Evolutionary conservation across 2,113 vertebrate genomes (phyloP).

Genomic region (Bettongia penicillata): DNA sequence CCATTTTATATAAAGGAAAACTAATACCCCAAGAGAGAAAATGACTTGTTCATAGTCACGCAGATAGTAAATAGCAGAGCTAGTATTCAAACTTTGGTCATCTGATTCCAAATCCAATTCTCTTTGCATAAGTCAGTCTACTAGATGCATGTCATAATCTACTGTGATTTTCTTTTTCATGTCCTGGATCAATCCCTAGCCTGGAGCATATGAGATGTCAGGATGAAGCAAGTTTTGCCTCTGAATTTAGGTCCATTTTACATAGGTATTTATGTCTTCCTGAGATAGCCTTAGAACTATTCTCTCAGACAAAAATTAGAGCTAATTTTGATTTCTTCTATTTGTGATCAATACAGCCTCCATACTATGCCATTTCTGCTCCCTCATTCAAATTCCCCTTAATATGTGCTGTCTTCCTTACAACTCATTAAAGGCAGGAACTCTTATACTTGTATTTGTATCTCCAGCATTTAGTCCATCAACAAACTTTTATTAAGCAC

Average conservation of each 20-base stretch:
- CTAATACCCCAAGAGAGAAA: not conserved
- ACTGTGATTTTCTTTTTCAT: not conserved
- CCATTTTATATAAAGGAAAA: not conserved
- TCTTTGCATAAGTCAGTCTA: not conserved
- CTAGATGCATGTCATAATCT: not conserved
- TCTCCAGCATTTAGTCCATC: not conserved
- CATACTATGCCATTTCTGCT: not conserved
- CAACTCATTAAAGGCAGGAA: not conserved
- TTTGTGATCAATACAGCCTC: not conserved
- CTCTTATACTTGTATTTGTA: not conserved
- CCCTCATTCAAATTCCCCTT: not conserved
- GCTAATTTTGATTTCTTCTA: not conserved
- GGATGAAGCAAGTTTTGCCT: not conserved
- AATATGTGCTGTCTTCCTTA: not conserved
- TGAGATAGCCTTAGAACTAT: not conserved
- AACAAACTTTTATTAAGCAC: not conserved
- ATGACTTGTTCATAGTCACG: not conserved
- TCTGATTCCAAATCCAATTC: not conserved
- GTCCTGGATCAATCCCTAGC: not conserved
- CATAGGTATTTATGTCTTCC: not conserved
- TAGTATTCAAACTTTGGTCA: not conserved
- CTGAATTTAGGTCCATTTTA: not conserved
- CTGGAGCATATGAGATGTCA: not conserved
- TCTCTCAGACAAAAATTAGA: not conserved
- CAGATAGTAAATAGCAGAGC: not conserved